phyloP scores from a whole-genome alignment of 92 coral and sea anemone genomes.

The Ricordea florida region DNA sequence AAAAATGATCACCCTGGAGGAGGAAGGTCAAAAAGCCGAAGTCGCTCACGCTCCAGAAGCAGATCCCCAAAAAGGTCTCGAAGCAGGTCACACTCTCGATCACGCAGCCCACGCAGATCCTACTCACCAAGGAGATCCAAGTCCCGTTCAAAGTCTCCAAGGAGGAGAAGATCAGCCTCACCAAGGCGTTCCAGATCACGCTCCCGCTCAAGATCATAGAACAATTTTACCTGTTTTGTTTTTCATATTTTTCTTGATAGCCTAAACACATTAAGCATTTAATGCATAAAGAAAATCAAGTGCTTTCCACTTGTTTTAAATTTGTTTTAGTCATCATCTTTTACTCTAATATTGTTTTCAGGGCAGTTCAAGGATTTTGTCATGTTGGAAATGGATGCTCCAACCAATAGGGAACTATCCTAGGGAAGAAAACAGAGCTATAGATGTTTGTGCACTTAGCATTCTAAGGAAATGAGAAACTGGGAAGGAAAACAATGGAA shows the following conservation, averaged over 20 bases:
- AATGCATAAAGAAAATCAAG: no score
- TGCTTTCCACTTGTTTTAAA: no score
- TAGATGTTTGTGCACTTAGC: slow-evolving; percentile 23
- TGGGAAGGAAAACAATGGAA: slow-evolving; percentile 34
- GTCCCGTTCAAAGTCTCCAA: slow-evolving; percentile 73
- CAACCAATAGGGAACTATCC: no score
- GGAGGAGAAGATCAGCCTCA: slow-evolving; percentile 45
- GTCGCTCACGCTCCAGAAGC: slow-evolving; percentile 84
- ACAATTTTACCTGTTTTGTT: background rate
- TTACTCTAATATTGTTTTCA: slow-evolving; percentile 41
- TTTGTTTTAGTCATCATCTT: slow-evolving; percentile 3
- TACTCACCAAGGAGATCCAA: slow-evolving; percentile 66
- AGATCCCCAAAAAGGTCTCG: slow-evolving; percentile 79
- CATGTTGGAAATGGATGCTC: slow-evolving; percentile 43
- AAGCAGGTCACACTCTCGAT: slow-evolving; percentile 72
- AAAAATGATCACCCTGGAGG: slow-evolving; percentile 66
- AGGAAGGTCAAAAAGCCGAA: slow-evolving; percentile 71
- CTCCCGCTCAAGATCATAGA: slow-evolving; percentile 52
- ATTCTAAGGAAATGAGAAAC: slow-evolving; percentile 42
- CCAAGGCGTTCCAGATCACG: slow-evolving; percentile 71
- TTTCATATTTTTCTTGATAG: background rate
- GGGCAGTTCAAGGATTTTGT: slow-evolving; percentile 32
- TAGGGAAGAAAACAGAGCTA: slow-evolving; percentile 16
- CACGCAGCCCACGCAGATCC: slow-evolving; percentile 85
- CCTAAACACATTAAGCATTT: no score